Evolutionary conservation across 2,113 vertebrate species (phyloP).

Genomic region (Cheilinus undulatus): DNA sequence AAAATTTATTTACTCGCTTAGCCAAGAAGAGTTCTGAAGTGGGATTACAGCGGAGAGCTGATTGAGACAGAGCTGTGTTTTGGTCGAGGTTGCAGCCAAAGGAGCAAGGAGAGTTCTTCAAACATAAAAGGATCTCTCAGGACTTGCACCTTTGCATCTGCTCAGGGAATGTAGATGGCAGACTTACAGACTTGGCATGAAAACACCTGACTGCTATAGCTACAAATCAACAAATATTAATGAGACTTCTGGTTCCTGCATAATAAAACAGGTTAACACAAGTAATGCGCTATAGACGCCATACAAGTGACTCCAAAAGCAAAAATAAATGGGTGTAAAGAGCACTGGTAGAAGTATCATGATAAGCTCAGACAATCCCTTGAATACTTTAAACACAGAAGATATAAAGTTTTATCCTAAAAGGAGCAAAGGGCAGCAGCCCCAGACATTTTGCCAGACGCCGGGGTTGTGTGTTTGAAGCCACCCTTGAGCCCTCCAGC

Average conservation of each 20-base stretch:
- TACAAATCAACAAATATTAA: slow-evolving; percentile 76
- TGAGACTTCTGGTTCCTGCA: slow-evolving; percentile 69
- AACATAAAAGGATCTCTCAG: slow-evolving; percentile 78
- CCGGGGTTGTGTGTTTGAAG: slow-evolving; percentile 67
- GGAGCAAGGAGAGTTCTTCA: slow-evolving; percentile 69
- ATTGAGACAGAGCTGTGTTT: slow-evolving; percentile 74
- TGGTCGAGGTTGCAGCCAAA: slow-evolving; percentile 72
- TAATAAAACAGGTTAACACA: slow-evolving; percentile 59
- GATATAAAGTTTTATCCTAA: slow-evolving; percentile 16
- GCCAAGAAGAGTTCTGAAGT: slow-evolving; percentile 82
- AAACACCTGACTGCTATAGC: slow-evolving; percentile 72
- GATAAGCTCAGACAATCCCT: slow-evolving; percentile 18
- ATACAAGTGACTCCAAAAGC: slow-evolving; percentile 22
- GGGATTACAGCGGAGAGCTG: slow-evolving; percentile 77
- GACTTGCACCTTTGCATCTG: slow-evolving; percentile 79
- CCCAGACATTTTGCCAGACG: slow-evolving; percentile 71
- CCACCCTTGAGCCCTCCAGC: slow-evolving; percentile 63
- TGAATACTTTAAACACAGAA: slow-evolving; percentile 20
- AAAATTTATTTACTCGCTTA: slow-evolving; percentile 83
- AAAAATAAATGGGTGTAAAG: slow-evolving; percentile 22
- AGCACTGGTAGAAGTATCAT: slow-evolving; percentile 16
- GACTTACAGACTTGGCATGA: slow-evolving; percentile 70
- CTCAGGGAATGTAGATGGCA: slow-evolving; percentile 56
- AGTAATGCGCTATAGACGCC: slow-evolving; percentile 29
- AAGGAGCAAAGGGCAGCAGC: slow-evolving; percentile 57